These are phyloP conservation scores for Orthonevra nobilis DNA, from an alignment of 2,888 invertebrate species.

Conservation along the genomic window DNA sequence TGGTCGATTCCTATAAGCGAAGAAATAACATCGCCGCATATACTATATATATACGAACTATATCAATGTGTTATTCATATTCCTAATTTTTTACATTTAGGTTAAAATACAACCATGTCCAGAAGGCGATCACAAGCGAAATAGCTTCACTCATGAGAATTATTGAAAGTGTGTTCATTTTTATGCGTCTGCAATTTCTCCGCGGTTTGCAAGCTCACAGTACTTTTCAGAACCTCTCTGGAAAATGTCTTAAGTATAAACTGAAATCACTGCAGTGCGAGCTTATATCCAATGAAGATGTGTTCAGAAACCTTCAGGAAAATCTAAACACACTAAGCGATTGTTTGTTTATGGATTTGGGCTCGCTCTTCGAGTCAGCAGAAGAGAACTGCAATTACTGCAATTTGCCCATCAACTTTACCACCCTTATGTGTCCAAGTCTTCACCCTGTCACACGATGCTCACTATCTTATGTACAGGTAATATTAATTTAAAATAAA, in stretches of 20 bases:
- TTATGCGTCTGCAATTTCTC: constrained; percentile 48
- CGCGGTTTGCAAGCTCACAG: constrained; percentile 38
- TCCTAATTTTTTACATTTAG: no score
- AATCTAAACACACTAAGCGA: constrained; percentile 49
- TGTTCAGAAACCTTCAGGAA: constrained; percentile 47
- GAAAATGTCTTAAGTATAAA: constrained; percentile 70
- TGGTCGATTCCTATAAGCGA: no score
- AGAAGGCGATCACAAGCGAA: constrained; percentile 28
- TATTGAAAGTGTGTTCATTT: constrained; percentile 56
- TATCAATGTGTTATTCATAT: no score
- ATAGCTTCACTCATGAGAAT: constrained; percentile 40
- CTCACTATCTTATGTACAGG: constrained; percentile 75
- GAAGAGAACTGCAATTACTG: constrained; percentile 73
- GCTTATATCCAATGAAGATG: constrained; percentile 55
- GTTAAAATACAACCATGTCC: constrained; percentile 45
- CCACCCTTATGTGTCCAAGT: constrained; percentile 68
- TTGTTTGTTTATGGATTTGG: constrained; percentile 46
- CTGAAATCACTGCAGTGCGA: constrained; percentile 32
- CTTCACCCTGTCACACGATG: constrained; percentile 73
- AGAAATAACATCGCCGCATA: no score
- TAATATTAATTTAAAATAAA: constrained; percentile 41
- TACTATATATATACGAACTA: no score
- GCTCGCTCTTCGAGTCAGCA: constrained; percentile 27
- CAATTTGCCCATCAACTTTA: constrained; percentile 46
- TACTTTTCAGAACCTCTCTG: constrained; percentile 73